A percentile compares a stretch with the other conserved stretches of the same genome.
Evolutionary conservation across 2,888 invertebrate species (phyloP).

Genomic region (Apotomis turbidana): DNA sequence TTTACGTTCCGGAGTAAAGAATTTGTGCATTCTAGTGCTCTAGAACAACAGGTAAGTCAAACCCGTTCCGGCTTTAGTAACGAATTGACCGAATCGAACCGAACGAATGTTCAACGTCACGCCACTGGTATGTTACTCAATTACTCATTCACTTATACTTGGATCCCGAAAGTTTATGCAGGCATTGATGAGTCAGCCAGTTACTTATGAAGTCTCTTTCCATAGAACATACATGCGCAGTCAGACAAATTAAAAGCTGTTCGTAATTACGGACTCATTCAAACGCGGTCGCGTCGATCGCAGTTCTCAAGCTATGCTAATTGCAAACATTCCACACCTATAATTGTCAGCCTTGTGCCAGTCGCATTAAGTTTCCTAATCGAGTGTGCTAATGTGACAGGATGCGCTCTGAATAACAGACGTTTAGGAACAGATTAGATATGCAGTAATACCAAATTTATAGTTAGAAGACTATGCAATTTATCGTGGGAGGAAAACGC

Average conservation of each 20-base stretch:
- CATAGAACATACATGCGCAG: neutral
- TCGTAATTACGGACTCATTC: conserved; percentile 19
- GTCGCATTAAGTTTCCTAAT: conserved; percentile 28
- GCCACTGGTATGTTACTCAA: too few relatives aligned
- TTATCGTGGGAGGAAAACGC: too few relatives aligned
- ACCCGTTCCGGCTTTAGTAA: too few relatives aligned
- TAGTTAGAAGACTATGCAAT: neutral
- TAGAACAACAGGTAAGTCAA: too few relatives aligned
- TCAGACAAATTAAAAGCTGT: neutral
- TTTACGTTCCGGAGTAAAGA: too few relatives aligned
- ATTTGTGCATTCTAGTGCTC: too few relatives aligned
- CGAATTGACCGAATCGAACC: too few relatives aligned
- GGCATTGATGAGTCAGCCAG: too few relatives aligned
- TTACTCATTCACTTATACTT: too few relatives aligned
- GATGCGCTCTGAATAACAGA: conserved; percentile 36
- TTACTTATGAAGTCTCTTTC: too few relatives aligned
- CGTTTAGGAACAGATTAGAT: conserved; percentile 8
- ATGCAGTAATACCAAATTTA: conserved; percentile 20
- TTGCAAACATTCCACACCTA: conserved; percentile 2
- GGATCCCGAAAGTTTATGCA: too few relatives aligned
- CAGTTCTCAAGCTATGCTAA: conserved; percentile 31
- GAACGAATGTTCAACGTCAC: too few relatives aligned
- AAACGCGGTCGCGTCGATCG: conserved; percentile 1
- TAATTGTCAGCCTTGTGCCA: conserved; percentile 16
- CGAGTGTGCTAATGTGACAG: conserved; percentile 23